Percentiles rank a stretch among this genome's conserved stretches.
phyloP scores from a whole-genome alignment of 2,888 invertebrate genomes.

The Nycteola revayana region DNA sequence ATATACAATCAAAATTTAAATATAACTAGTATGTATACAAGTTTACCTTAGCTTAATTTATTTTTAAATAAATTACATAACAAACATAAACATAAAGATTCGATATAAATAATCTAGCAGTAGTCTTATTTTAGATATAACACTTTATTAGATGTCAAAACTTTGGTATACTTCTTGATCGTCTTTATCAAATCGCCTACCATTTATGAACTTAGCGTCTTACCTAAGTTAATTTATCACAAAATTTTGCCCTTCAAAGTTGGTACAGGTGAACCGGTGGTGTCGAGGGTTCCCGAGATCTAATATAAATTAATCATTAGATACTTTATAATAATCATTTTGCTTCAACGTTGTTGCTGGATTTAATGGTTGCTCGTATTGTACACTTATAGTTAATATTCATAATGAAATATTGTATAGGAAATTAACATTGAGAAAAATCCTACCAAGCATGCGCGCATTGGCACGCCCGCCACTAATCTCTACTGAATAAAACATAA shows the following conservation, averaged over 20 bases:
- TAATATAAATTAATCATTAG: slow-evolving; percentile 54
- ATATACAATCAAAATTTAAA: too few species aligned
- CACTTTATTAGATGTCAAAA: too few species aligned
- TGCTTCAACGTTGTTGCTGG: slow-evolving; percentile 36
- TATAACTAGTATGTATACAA: too few species aligned
- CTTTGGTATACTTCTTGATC: too few species aligned
- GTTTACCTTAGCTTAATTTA: too few species aligned
- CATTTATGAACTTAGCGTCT: slow-evolving; percentile 17
- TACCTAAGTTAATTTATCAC: slow-evolving; percentile 3
- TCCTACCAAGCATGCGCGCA: slow-evolving; percentile 50
- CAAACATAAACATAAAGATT: too few species aligned
- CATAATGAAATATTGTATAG: slow-evolving; percentile 48
- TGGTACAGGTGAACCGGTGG: too few species aligned
- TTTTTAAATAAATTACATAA: too few species aligned
- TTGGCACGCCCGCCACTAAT: slow-evolving; percentile 59
- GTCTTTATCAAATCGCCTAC: slow-evolving; percentile 5
- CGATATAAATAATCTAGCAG: too few species aligned
- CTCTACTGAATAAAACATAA: slow-evolving; percentile 78
- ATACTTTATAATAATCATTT: slow-evolving; percentile 49
- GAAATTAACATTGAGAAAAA: slow-evolving; percentile 64
- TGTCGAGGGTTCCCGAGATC: slow-evolving; percentile 39
- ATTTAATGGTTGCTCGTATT: slow-evolving; percentile 32
- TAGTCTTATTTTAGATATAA: too few species aligned
- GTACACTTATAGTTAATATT: slow-evolving; percentile 35
- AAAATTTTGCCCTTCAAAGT: too few species aligned